Base-by-base conservation (phyloP, 2,797 vertebrate genomes). In the Sebastes iracundus region DNA sequence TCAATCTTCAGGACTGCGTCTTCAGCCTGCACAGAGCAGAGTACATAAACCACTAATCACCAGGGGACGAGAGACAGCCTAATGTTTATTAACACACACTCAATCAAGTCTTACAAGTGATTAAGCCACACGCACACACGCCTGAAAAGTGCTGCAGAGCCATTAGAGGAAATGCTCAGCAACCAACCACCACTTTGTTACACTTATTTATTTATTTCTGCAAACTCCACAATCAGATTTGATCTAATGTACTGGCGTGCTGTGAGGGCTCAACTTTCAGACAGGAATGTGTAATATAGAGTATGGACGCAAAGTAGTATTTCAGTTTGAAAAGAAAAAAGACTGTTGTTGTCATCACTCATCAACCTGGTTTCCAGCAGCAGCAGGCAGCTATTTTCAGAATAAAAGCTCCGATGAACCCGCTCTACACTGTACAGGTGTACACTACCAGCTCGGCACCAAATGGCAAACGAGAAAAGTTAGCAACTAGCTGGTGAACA, bases 1-100 rank as follows among this genome's bases (percentile, higher is more conserved):
- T 99, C 97, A 98, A 98, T 96, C 96, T 97, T 97, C 96, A 97
- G 96, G 96, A 96, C 97, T 96, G 93, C 75, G 80, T 96, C 96
- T 95, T 96, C 94, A 96, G 97, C 96, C 97, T 98, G 94, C 77
- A 79, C 62, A 88, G 81, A 95, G 20, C 80, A 88, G 72, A 94
- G 91, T 59, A 95, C 63, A 95, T 85, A 94, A 93, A 95, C 72
- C 67, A 79, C 79, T 83, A 76, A 87, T 95, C 91, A 96, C 83
- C 77, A 38, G 38, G 86, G 89, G 53, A 77, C 69, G 60, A 87
- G 69, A 86, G 71, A 81, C 81, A 78, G 76, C 64, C 49, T 87
- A 83, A 90, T 88, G 84, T 90, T 93, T 91, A 93, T 93, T 90
- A 93, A 92, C 90, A 92, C 85, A 80, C 90, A 94, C 88, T 93